These are phyloP conservation scores for Trematomus loennbergii DNA, from an alignment of 2,113 vertebrate species.

Conservation along the genomic window DNA sequence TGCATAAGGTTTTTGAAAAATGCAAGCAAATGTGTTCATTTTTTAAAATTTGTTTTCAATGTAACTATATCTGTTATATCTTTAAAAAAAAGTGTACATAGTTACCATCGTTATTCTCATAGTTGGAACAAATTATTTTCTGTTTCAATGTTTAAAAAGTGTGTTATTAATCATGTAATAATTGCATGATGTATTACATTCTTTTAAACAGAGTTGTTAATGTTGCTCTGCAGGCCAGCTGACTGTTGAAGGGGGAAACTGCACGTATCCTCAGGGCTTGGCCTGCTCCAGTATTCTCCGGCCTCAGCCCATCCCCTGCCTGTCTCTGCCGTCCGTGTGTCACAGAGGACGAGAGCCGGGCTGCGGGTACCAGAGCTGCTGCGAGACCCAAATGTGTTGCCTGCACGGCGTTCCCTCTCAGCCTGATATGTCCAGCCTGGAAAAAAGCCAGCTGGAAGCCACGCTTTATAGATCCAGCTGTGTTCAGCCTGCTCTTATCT, in stretches of 20 bases:
- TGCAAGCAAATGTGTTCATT: not conserved
- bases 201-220: constrained; percentile 12
- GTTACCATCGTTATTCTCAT: not conserved
- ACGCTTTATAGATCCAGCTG: constrained; percentile 72
- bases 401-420: constrained; percentile 85
- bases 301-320: constrained; percentile 85
- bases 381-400: constrained; percentile 87
- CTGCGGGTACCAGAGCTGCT: constrained; percentile 85
- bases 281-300: constrained; percentile 85
- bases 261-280: constrained; percentile 82
- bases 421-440: constrained; percentile 73
- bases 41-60: not conserved
- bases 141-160: not conserved
- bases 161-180: not conserved
- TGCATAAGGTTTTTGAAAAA: not conserved
- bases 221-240: constrained; percentile 86
- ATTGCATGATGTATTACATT: not conserved
- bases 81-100: too few species aligned
- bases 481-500: constrained; percentile 60
- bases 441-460: constrained; percentile 80
- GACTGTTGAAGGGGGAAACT: constrained; percentile 87
- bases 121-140: not conserved
- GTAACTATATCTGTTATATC: not conserved
- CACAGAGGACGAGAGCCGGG: constrained; percentile 82
- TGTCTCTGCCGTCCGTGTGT: constrained; percentile 82